Evolutionary conservation across 2,888 invertebrate genomes (phyloP), one percentile per base, ranked within the genome.

Genomic region (Epiperipatus broadwayi): DNA sequence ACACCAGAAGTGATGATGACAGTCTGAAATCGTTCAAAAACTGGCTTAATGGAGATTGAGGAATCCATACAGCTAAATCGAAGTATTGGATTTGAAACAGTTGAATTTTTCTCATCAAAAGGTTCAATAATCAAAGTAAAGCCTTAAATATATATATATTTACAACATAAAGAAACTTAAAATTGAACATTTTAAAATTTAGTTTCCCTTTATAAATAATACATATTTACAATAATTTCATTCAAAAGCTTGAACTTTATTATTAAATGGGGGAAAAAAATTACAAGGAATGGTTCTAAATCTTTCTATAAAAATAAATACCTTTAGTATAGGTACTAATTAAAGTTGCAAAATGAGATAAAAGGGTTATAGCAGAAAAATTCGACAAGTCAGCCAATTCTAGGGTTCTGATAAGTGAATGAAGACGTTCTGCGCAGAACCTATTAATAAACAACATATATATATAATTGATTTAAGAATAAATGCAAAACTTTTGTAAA

Each of bases 81-180:
- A 28, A 68, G 49, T 16, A 64, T 52, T 3, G 66, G 63, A 47
- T 61, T 55, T 32, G 53, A 49, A 12, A 44, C 38, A n/a, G 42
- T 22, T 37, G 45, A 40, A 43, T 47, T 27, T 58, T 76, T 81
- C 52, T 93, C 91, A 56, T 97, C 95, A 56, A 83, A 91, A 0
- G 97, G 97, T 59, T 99, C 97, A 14, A 99, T 79, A 48, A 99
- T 93, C 44, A 99, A 76, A 1, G 85, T 84, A 61, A 99, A 99
- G 2, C 95, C 95, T 64, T 78, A 12, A 39, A 35, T 15, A 34
- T 7, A 21, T 35, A 28, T 16, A 8, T 38, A 29, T 29, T 4
- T 18, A 20, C 14, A 22, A 20, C 12, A 12, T 12, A n/a, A 25
- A 16, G 15, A n/a, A 16, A 15, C n/a, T n/a, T n/a, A n/a, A n/a